These are phyloP conservation scores for Phrynocephalus vlangalii DNA, from an alignment of 2,797 vertebrate species.

Conservation along the genomic window DNA sequence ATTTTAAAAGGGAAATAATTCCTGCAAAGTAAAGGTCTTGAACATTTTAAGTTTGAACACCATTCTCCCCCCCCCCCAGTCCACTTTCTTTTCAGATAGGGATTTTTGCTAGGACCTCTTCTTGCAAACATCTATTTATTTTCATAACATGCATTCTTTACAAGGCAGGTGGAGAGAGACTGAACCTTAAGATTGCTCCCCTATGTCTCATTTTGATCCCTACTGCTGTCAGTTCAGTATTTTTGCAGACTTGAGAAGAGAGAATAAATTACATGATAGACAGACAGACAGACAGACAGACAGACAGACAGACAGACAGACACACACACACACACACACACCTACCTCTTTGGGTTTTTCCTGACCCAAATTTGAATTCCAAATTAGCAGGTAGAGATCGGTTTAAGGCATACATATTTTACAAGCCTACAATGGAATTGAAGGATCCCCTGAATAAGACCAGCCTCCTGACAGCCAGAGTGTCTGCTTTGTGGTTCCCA, in stretches of 20 bases:
- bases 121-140: neutral
- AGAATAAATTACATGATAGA: neutral
- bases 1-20: neutral
- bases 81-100: neutral
- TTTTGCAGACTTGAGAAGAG: neutral
- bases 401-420: too few relatives aligned
- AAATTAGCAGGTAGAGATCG: too few relatives aligned
- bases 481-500: too few relatives aligned
- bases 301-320: too few relatives aligned
- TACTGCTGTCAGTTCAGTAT: conserved; percentile 3
- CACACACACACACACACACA: too few relatives aligned
- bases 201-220: neutral
- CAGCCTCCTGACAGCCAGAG: too few relatives aligned
- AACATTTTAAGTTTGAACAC: neutral
- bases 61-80: neutral
- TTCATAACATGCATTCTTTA: neutral
- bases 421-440: too few relatives aligned
- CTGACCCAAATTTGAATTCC: too few relatives aligned
- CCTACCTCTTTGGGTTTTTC: too few relatives aligned
- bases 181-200: neutral
- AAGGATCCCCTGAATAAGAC: too few relatives aligned
- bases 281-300: too few relatives aligned
- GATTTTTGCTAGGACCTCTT: neutral
- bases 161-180: neutral
- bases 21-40: neutral